Evolutionary conservation across 2,797 vertebrate species (phyloP), one percentile per base, ranked within the genome.

Genomic region (Trematomus bernacchii): DNA sequence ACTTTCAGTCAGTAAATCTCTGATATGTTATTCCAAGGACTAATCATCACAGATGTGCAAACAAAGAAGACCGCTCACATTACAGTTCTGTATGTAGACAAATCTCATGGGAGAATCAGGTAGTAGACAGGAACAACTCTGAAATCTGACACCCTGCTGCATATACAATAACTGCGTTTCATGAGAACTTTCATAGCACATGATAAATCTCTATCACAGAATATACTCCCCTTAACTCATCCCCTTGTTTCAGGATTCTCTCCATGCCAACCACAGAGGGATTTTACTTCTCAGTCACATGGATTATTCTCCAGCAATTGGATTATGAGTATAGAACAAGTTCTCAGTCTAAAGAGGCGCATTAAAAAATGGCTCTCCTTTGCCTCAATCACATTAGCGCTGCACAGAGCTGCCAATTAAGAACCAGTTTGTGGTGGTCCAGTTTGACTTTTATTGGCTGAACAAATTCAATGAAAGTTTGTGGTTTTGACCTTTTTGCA

Each of bases 391-490:
- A 68, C 84, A 95, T 96, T 96, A 95, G 91, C 73, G 80, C 86
- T 83, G 83, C 85, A 90, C 84, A 92, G 87, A 87, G 88, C 88
- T 88, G 92, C 87, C 92, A 94, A 95, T 96, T 94, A 94, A 73
- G 57, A 72, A 79, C 84, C 84, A 83, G 88, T 93, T 93, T 94
- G 80, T 82, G 63, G 66, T 86, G 79, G 85, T 78, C 76, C 80
- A 40, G 57, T 59, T 87, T 90, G 93, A 92, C 89, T 94, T 95
- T 88, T 86, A 94, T 95, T 95, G 85, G 91, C 87, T 92, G 91
- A 96, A 93, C 91, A 94, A 92, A 95, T 96, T 94, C 91, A 81
- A 91, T 93, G 89, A 92, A 95, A 93, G 91, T 94, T 92, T 93
- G 77, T 83, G 82, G 83, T 89, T 92, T 93, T 95, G 93, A 94